phyloP scores from a whole-genome alignment of 1,140 invertebrate genomes.

The Calephelis virginiensis region DNA sequence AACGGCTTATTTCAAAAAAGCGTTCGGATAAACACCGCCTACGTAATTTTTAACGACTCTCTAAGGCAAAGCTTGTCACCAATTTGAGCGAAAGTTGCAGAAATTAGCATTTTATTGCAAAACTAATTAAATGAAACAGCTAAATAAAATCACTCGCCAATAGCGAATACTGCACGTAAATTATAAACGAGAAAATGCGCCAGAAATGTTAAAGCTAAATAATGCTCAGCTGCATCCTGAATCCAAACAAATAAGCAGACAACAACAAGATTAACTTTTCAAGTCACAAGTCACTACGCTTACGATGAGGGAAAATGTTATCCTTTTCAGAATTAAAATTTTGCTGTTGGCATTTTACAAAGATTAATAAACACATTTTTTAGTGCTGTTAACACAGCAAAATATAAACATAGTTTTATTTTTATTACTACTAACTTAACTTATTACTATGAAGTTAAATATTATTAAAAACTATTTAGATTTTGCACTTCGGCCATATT shows the following conservation, averaged over 20 bases:
- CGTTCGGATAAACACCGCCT: too few relatives aligned
- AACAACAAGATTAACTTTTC: conserved; percentile 6
- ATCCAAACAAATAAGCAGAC: background rate
- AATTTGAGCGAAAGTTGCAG: too few relatives aligned
- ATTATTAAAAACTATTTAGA: too few relatives aligned
- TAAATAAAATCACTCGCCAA: background rate
- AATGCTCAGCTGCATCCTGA: background rate
- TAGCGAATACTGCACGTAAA: background rate
- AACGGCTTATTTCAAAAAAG: too few relatives aligned
- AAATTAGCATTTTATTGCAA: background rate
- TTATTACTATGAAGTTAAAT: too few relatives aligned
- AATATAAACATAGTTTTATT: too few relatives aligned
- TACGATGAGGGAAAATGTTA: conserved; percentile 7
- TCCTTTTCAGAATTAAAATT: background rate
- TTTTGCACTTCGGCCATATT: too few relatives aligned
- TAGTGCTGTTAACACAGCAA: too few relatives aligned
- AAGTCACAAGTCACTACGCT: conserved; percentile 7
- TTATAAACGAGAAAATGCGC: background rate
- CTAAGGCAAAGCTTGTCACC: too few relatives aligned
- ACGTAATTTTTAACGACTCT: too few relatives aligned
- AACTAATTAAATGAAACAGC: conserved; percentile 4
- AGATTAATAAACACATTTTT: too few relatives aligned
- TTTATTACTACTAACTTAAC: too few relatives aligned
- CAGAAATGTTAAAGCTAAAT: background rate
- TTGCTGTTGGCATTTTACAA: background rate